Conservation (phyloP, 1,140 invertebrate species). For the Cherax quadricarinatus region DNA sequence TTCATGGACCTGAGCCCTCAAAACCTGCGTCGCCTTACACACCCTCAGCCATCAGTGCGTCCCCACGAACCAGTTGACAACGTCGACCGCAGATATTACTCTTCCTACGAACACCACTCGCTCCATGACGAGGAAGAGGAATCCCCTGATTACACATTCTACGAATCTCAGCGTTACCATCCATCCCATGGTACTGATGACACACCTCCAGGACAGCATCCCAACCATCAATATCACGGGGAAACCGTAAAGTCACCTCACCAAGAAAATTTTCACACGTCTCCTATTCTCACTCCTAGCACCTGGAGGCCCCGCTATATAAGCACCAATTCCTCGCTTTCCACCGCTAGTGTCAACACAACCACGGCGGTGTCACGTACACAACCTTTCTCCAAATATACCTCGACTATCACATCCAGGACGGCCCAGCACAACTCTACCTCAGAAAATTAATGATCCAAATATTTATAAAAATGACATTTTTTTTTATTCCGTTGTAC, state of each 20-base stretch:
- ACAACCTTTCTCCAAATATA: conserved; percentile 4
- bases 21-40: background rate
- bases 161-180: background rate
- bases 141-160: background rate
- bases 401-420: background rate
- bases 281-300: background rate
- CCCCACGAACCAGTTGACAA: background rate
- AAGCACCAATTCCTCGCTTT: too few species aligned
- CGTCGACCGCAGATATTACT: background rate
- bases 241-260: background rate
- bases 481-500: too few species aligned
- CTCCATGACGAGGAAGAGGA: conserved; percentile 2
- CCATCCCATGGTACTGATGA: background rate
- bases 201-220: background rate
- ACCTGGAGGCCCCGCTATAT: background rate
- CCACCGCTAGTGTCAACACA: background rate
- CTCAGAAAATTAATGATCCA: background rate
- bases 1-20: background rate
- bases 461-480: too few species aligned
- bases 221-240: background rate
- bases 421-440: background rate
- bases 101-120: conserved; percentile 13
- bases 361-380: background rate
- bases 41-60: background rate
- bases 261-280: background rate